Evolutionary conservation across 2,888 invertebrate species (phyloP), one percentile per base, ranked within the genome.

Genomic region (Morinoia aosen): DNA sequence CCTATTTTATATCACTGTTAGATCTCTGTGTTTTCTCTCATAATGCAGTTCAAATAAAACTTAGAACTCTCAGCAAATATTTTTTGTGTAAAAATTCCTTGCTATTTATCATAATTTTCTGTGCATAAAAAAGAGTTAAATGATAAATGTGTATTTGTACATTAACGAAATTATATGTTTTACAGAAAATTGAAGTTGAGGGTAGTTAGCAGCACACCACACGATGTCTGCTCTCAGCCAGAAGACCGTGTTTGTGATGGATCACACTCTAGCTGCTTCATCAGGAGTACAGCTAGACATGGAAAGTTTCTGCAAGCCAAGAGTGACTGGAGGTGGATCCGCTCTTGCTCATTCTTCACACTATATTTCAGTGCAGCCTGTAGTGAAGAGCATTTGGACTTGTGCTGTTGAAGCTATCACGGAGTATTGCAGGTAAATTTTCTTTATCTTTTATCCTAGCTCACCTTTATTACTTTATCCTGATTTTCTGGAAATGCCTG

Each of bases 361-460:
- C 90, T 96, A 98, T 97, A 98, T 98, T 95, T 98, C 98, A 0
- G 97, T 99, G 91, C 98, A 98, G 12, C 98, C 99, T 1, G 98
- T 99, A 96, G 98, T 98, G 96, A 99, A 99, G 97, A 98, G 99
- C 0, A 97, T 99, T 95, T 99, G 99, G 99, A 99, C 99, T 0
- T 99, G 99, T 97, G 98, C 98, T 97, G 98, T 99, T 0, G 99
- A 99, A 97, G 98, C 99, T 1, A 98, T 99, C 0, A 98, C 99
- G 96, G 99, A 99, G 97, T 99, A 99, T 97, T 99, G 99, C 97
- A 98, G 99, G 96, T 96, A 14, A 95, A 16, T 56, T 48, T 48
- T 33, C 33, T 3, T 33, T 56, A 3, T 64, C 16, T 39, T 25
- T 8, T 90, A 76, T 56, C 14, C 76, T 56, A 11, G 33, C 16